Evolutionary conservation across 2,797 vertebrate species (phyloP).

Genomic region (Myripristis jacobus): DNA sequence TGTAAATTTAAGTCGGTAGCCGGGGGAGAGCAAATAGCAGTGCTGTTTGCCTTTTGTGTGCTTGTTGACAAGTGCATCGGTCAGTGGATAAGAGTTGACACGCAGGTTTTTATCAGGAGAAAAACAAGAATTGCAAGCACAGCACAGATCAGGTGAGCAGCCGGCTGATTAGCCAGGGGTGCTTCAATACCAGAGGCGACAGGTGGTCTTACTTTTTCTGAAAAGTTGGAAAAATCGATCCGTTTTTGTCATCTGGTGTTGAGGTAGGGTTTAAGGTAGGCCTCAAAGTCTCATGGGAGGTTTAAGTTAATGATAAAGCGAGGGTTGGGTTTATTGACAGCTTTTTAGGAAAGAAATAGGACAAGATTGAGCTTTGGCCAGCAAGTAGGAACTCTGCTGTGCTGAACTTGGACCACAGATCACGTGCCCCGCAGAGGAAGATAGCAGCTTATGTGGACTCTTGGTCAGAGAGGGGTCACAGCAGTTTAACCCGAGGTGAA

Average conservation of each 20-base stretch:
- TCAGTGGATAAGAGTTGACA: conserved; percentile 55
- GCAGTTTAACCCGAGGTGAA: conserved; percentile 28
- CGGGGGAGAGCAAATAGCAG: conserved; percentile 32
- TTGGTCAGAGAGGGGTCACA: conserved; percentile 26
- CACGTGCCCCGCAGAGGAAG: neutral
- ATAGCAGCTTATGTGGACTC: neutral
- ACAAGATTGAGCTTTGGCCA: neutral
- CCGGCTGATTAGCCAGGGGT: conserved; percentile 13
- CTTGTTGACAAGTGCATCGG: conserved; percentile 54
- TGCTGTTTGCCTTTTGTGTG: conserved; percentile 52
- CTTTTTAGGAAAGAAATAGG: neutral
- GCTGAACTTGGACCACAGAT: neutral
- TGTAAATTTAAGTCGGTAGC: conserved; percentile 23
- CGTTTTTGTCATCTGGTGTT: neutral
- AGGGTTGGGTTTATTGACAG: neutral
- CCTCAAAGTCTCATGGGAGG: neutral
- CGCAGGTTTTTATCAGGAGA: conserved; percentile 44
- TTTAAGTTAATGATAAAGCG: neutral
- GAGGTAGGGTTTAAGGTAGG: neutral
- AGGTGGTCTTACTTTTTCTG: conserved; percentile 3
- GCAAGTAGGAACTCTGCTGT: neutral
- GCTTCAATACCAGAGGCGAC: neutral
- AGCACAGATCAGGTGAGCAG: conserved; percentile 38
- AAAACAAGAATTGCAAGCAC: conserved; percentile 49
- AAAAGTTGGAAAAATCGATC: neutral